phyloP scores from a whole-genome alignment of 2,113 vertebrate genomes.

The Condylura cristata region DNA sequence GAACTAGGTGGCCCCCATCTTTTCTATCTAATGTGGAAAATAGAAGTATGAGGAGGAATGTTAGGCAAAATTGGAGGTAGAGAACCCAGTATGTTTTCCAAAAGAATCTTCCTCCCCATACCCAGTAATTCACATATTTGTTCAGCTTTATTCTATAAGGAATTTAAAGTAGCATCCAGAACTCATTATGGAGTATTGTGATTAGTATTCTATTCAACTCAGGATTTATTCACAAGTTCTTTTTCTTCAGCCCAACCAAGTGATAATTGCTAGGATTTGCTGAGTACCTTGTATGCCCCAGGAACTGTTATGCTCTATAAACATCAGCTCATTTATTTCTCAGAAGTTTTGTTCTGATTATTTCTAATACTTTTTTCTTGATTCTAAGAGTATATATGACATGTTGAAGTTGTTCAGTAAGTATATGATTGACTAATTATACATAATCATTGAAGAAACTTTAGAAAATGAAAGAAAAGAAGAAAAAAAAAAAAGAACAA shows the following conservation, averaged over 20 bases:
- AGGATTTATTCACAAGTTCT: constrained; percentile 31
- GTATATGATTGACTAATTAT: constrained; percentile 27
- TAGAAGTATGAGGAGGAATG: constrained; percentile 22
- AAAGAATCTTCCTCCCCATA: neutral
- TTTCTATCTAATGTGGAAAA: constrained; percentile 1
- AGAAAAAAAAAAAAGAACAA: neutral
- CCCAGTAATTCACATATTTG: constrained; percentile 28
- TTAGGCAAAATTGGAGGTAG: neutral
- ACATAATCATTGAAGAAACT: constrained; percentile 37
- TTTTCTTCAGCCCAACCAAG: constrained; percentile 46
- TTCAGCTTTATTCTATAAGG: constrained; percentile 46
- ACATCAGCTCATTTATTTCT: constrained; percentile 51
- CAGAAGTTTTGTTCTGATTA: constrained; percentile 38
- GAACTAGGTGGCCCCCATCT: neutral
- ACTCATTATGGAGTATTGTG: constrained; percentile 44
- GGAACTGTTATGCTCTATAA: constrained; percentile 34
- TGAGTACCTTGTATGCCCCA: constrained; percentile 24
- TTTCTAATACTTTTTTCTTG: constrained; percentile 53
- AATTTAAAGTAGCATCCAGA: constrained; percentile 50
- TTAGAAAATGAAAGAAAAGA: constrained; percentile 38
- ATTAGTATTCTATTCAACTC: constrained; percentile 46
- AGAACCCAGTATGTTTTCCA: constrained; percentile 45
- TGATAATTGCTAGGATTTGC: constrained; percentile 61
- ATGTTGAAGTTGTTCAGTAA: constrained; percentile 33
- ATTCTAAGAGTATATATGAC: constrained; percentile 45